Base-by-base conservation (phyloP, 2,888 invertebrate genomes). In the Sminthurinus aureus region DNA sequence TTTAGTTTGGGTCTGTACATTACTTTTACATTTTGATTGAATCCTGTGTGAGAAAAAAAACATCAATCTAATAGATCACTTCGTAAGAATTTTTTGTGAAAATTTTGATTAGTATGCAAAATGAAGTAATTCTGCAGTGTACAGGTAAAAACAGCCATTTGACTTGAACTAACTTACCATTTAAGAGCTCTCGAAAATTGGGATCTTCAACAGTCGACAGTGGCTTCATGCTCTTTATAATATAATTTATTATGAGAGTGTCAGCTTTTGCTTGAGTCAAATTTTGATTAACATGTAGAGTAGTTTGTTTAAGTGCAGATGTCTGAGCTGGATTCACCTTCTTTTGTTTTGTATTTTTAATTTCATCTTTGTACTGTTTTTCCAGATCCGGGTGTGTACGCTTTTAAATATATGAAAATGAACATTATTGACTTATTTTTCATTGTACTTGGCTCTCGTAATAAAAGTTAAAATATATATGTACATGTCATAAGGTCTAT, bases 191-290 rank as follows among this genome's bases (percentile, higher is more conserved):
- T 13, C 24, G 26, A 73, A 84, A 84, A 15, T 58, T 69, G 0
- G 66, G 51, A 80, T 84, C 58, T 24, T 80, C 81, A 20, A 81
- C 80, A 24, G 64, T 84, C 8, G 80, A 51, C 67, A 84, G 64
- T 6, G 84, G 84, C 64, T 67, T 76, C 84, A 81, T 84, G 8
- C 84, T 78, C 50, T 84, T 75, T 15, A 84, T 51, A 38, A 84
- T 51, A 58, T 81, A 81, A 4, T 76, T 74, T n/a, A 58, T 20
- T 20, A 84, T 8, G 0, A 81, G 38, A 51, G 67, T 76, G 1
- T 84, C 84, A 11, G 22, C 20, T 20, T 79, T 82, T 3, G 79
- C 58, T 20, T 81, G 22, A 51, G 69, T 50, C 50, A 15, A 15
- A 4, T 13, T 18, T 38, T 18, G 9, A 50, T 75, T 50, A 13